Conservation (phyloP, 2,797 vertebrate genomes). For the Phoeniculus purpureus region DNA sequence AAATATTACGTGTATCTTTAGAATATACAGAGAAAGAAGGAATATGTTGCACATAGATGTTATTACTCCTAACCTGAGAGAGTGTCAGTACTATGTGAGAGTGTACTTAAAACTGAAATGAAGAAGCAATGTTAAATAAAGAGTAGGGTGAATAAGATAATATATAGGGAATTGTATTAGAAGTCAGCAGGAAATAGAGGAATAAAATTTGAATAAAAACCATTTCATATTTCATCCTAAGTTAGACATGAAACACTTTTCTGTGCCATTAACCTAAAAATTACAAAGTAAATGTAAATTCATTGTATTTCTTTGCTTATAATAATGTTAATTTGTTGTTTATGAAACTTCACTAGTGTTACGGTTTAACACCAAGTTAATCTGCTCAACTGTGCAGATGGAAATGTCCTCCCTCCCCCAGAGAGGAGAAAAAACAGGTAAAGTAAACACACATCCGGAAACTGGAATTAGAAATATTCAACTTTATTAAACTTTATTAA, state of each 20-base stretch:
- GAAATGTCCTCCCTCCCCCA: no score
- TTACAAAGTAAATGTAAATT: background rate
- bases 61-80: background rate
- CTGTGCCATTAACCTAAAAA: background rate
- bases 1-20: background rate
- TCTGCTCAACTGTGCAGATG: no score
- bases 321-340: background rate
- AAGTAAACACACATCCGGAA: no score
- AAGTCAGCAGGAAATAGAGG: background rate
- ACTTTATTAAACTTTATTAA: no score
- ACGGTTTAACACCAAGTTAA: no score
- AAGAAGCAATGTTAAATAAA: background rate
- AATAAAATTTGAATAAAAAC: background rate
- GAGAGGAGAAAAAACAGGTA: no score
- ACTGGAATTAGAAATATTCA: no score
- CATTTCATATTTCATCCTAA: background rate
- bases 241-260: background rate
- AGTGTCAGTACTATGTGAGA: fast-evolving
- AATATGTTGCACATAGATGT: background rate
- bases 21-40: background rate
- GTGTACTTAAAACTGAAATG: background rate
- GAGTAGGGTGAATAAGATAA: background rate
- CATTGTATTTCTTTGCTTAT: fast-evolving
- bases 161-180: background rate
- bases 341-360: background rate